Evolutionary conservation across 2,888 invertebrate genomes (phyloP).

Genomic region (Megalurothrips usitatus): DNA sequence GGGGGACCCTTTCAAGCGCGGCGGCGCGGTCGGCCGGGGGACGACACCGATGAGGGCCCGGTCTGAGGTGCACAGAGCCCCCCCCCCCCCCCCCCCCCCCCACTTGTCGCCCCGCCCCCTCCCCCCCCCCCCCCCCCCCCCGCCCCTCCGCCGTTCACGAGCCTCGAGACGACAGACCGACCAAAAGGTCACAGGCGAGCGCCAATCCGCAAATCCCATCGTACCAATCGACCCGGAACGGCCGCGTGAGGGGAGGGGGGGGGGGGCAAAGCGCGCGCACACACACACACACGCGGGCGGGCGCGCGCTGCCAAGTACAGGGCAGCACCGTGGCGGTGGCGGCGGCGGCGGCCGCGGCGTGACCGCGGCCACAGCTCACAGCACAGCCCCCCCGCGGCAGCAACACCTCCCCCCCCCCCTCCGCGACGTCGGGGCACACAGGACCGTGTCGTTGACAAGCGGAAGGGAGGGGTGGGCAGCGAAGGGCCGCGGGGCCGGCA

Average conservation of each 20-base stretch:
- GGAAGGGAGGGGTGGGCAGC: slow-evolving; percentile 28
- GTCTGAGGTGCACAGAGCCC: not conserved
- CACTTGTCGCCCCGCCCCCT: not conserved
- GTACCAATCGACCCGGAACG: slow-evolving; percentile 32
- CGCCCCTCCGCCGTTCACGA: slow-evolving; percentile 43
- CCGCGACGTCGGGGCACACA: not conserved
- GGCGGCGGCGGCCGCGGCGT: too few relatives aligned
- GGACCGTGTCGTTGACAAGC: slow-evolving; percentile 18
- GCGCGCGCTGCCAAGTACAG: too few relatives aligned
- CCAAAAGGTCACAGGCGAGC: slow-evolving; percentile 40
- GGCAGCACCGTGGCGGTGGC: too few relatives aligned
- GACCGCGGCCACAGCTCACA: too few relatives aligned
- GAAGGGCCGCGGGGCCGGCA: slow-evolving; percentile 7
- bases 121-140: slow-evolving; percentile 38
- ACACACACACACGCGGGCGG: too few relatives aligned
- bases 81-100: not conserved
- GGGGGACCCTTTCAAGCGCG: too few relatives aligned
- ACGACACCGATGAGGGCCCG: not conserved
- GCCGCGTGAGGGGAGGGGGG: slow-evolving; percentile 29
- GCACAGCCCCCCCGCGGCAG: too few relatives aligned
- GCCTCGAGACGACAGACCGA: slow-evolving; percentile 40
- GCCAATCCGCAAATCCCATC: slow-evolving; percentile 31
- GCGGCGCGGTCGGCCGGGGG: too few relatives aligned
- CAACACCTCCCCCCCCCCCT: not conserved
- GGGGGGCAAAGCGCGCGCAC: not conserved